Evolutionary conservation across 2,797 vertebrate genomes (phyloP), one percentile per base, ranked within the genome.

Genomic region (Xerus rutilus): DNA sequence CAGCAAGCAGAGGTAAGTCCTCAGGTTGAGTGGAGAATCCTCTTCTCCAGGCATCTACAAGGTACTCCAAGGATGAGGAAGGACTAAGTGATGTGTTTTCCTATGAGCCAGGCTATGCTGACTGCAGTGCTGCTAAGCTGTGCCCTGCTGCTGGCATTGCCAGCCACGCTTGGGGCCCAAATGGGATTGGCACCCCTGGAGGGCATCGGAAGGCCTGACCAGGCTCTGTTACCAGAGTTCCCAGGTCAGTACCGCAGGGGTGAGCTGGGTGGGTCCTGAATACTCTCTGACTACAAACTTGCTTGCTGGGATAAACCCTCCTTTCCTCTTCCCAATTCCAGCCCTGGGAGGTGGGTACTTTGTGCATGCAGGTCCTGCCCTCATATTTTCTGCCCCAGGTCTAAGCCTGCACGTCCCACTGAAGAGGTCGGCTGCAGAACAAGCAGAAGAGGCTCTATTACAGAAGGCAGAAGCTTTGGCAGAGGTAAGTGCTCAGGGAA

Each of bases 51-150:
- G 59, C 21, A 79, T 20, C 47, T 69, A 17, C 4, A 59, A 30
- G 89, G 82, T 84, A 79, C 65, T 78, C 28, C 18, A 70, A 79
- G 32, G 91, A 93, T 64, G 69, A 89, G 49, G 47, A 76, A 65
- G 43, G 77, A 73, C 91, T 97, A 77, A 96, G 43, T 62, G 89
- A 28, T 78, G 57, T 54, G 14, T 92, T 94, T 97, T 93, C 52
- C 82, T 74, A 32, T 97, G 97, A 97, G 89, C 57, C 88, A 98
- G 96, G 98, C 73, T 95, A 99, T 99, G 98, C 94, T 98, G 98
- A 98, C 97, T 0, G 30, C 95, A 81, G 82, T 98, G 94, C 93
- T 99, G 97, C 97, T 99, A 96, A 98, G 98, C 90, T 98, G 97
- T 0, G 98, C 96, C 81, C 92, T 98, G 96, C 96, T 98, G 96